Evolutionary conservation across 2,113 vertebrate species (phyloP).

Genomic region (Acanthochromis polyacanthus): DNA sequence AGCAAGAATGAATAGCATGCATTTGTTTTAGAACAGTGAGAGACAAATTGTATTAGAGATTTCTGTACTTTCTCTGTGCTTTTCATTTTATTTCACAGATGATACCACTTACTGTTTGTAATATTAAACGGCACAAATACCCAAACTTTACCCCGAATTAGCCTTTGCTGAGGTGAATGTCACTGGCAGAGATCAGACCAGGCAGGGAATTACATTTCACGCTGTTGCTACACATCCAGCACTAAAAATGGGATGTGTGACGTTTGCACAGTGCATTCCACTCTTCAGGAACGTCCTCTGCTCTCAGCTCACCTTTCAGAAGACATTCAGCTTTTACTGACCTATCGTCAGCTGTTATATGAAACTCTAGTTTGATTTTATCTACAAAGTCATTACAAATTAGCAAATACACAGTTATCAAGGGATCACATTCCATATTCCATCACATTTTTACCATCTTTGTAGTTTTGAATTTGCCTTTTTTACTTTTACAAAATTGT

Average conservation of each 20-base stretch:
- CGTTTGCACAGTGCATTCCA: constrained; percentile 47
- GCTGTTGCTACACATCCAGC: constrained; percentile 74
- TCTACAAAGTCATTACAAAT: not conserved
- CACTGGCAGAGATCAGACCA: constrained; percentile 21
- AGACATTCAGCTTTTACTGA: constrained; percentile 7
- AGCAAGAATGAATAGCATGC: constrained; percentile 61
- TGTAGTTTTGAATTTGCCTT: not conserved
- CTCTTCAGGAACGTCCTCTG: constrained; percentile 15
- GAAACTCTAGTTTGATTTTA: not conserved
- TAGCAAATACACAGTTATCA: too few species aligned
- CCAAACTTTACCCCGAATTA: constrained; percentile 23
- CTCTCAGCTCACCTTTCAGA: constrained; percentile 62
- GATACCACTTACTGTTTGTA: constrained; percentile 5
- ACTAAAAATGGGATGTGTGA: constrained; percentile 78
- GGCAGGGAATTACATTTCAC: constrained; percentile 60
- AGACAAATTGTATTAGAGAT: constrained; percentile 17
- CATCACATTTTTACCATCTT: not conserved
- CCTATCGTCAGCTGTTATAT: constrained; percentile 10
- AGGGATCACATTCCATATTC: too few species aligned
- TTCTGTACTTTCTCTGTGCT: not conserved
- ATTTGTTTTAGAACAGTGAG: constrained; percentile 30
- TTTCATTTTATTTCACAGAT: not conserved
- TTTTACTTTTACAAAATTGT: too few species aligned
- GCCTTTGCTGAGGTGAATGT: constrained; percentile 41
- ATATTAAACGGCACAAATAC: constrained; percentile 27